Evolutionary conservation across 2,797 vertebrate species (phyloP).

Genomic region (Sylvilagus floridanus): DNA sequence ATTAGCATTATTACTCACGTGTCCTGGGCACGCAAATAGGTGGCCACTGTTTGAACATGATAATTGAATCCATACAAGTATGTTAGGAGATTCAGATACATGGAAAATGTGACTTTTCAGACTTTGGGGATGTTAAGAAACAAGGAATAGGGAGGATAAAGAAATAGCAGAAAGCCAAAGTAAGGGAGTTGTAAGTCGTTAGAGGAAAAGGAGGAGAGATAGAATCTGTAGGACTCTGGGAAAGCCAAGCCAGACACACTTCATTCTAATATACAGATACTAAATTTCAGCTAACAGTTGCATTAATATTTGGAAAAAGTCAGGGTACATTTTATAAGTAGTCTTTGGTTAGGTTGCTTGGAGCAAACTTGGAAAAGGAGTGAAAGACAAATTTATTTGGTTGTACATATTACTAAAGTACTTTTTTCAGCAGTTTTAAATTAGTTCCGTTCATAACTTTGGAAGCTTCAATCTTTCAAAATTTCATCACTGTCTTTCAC

Average conservation of each 20-base stretch:
- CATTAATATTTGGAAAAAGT: neutral
- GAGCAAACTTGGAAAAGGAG: neutral
- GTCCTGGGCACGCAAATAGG: neutral
- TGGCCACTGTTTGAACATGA: neutral
- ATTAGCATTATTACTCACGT: too few species aligned
- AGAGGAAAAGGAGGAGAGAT: neutral
- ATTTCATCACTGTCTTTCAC: neutral
- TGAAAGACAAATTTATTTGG: neutral
- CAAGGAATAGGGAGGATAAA: neutral
- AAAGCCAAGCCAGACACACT: neutral
- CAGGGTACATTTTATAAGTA: neutral
- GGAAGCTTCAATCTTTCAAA: neutral
- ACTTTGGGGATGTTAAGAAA: neutral
- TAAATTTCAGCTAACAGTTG: neutral
- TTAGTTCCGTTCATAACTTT: neutral
- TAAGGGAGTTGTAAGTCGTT: neutral
- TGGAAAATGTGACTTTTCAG: neutral
- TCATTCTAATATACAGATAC: rapidly evolving
- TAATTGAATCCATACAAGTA: neutral
- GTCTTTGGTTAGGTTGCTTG: neutral
- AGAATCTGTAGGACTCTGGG: too few species aligned
- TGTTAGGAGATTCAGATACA: neutral
- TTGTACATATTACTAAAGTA: neutral
- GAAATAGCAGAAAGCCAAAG: neutral
- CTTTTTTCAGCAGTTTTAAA: neutral